phyloP scores from a whole-genome alignment of 2,113 vertebrate species.

The Danio rerio region GRCz12tu NC_133187.1:6062501-6063000 shows the following conservation, averaged over 20 bases:
- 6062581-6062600: background rate
- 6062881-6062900: background rate
- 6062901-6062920: constrained; percentile 4
- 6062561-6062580: background rate
- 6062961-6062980: too few species aligned
- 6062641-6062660: background rate
- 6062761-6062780: constrained; percentile 18
- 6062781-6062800: background rate
- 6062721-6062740: background rate
- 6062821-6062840: background rate
- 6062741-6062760: constrained; percentile 7
- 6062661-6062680: too few species aligned
- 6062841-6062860: background rate
- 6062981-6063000: too few species aligned
- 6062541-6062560: too few species aligned
- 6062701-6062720: background rate
- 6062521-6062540: too few species aligned
- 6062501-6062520: too few species aligned
- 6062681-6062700: background rate
- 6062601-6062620: background rate
- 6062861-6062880: constrained; percentile 16
- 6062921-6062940: background rate
- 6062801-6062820: background rate
- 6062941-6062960: too few species aligned
- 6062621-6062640: background rate